A percentile compares a stretch with the other conserved stretches of the same genome.
Conservation (phyloP, 2,113 vertebrate genomes). For the Glaucomys volans region DNA sequence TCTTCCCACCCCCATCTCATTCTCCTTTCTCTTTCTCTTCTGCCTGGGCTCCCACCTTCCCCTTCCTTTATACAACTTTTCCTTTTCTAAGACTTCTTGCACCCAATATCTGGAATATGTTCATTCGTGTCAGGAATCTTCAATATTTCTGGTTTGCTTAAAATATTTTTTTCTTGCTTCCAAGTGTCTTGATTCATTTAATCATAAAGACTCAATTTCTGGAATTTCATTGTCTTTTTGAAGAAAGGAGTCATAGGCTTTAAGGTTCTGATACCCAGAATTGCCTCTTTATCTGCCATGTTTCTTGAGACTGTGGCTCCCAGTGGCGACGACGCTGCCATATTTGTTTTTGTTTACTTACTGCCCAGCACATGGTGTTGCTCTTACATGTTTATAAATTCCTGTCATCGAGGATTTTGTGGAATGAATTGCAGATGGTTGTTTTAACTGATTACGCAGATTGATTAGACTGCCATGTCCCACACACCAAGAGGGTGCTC, state of each 20-base stretch:
- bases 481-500: neutral
- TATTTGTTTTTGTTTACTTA: constrained; percentile 39
- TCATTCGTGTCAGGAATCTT: neutral
- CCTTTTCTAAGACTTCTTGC: neutral
- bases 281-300: neutral
- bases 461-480: neutral
- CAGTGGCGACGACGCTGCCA: neutral
- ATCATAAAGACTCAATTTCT: neutral
- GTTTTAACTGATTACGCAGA: constrained; percentile 56
- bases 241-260: neutral
- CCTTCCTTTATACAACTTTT: neutral
- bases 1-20: neutral
- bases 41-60: too few species aligned
- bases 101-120: neutral
- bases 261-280: neutral
- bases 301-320: neutral
- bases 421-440: constrained; percentile 36
- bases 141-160: neutral
- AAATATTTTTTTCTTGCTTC: neutral
- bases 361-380: neutral
- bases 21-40: neutral
- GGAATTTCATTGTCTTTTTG: neutral
- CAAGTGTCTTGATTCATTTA: neutral
- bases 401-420: constrained; percentile 5
- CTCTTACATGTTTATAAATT: constrained; percentile 32